These are phyloP conservation scores for Serripes groenlandicus DNA, from an alignment of 2,888 invertebrate species.

Conservation along the genomic window DNA sequence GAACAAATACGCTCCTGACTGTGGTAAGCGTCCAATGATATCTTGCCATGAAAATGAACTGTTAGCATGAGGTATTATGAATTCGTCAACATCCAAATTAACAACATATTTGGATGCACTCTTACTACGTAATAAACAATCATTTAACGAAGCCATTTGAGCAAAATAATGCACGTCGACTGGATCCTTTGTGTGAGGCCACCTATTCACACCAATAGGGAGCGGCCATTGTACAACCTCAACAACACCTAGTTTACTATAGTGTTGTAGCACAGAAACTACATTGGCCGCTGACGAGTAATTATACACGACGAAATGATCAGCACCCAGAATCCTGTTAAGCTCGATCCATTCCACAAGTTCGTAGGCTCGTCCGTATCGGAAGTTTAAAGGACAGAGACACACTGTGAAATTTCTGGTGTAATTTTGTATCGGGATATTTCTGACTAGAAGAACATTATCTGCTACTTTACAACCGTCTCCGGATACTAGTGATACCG, in stretches of 20 bases:
- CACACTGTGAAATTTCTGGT: slow-evolving; percentile 68
- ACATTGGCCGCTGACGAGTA: slow-evolving; percentile 75
- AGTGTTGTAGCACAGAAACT: slow-evolving; percentile 73
- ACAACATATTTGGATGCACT: too few species aligned
- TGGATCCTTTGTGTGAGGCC: background rate
- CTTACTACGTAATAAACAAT: slow-evolving; percentile 81
- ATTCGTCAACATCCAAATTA: slow-evolving; percentile 84
- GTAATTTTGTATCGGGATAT: background rate
- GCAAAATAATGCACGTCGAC: slow-evolving; percentile 80
- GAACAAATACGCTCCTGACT: slow-evolving; percentile 7
- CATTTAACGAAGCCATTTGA: slow-evolving; percentile 82
- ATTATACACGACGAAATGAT: slow-evolving; percentile 81
- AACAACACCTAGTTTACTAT: slow-evolving; percentile 69
- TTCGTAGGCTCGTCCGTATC: slow-evolving; percentile 74
- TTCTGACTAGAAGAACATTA: background rate
- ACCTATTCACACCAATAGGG: background rate
- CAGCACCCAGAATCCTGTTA: slow-evolving; percentile 81
- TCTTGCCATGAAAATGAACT: slow-evolving; percentile 12
- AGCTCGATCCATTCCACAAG: slow-evolving; percentile 84
- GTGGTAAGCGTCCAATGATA: slow-evolving; percentile 4
- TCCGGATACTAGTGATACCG: background rate
- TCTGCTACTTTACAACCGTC: background rate
- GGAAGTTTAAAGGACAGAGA: slow-evolving; percentile 74
- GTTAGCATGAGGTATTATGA: slow-evolving; percentile 75
- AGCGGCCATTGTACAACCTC: too few species aligned